A percentile compares a stretch with the other conserved stretches of the same genome.
phyloP scores from a whole-genome alignment of 2,113 vertebrate species.

The Lanius collurio region DNA sequence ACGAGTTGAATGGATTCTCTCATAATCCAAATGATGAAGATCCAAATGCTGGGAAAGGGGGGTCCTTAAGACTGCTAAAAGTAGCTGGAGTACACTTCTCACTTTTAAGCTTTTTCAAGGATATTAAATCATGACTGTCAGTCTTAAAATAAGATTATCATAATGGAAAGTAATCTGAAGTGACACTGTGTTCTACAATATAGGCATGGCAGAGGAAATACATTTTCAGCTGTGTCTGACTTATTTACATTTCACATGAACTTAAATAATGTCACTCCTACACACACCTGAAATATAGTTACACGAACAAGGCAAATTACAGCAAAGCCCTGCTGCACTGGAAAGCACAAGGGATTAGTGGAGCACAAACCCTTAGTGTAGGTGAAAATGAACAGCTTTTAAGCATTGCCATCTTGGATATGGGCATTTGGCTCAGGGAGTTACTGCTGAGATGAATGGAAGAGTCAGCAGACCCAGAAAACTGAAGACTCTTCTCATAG shows the following conservation, averaged over 20 bases:
- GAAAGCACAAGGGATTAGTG: neutral
- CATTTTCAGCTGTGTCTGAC: conserved; percentile 24
- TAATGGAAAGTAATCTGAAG: conserved; percentile 44
- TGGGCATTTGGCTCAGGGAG: neutral
- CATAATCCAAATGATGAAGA: neutral
- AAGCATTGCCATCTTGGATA: neutral
- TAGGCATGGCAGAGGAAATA: conserved; percentile 11
- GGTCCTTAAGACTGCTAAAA: neutral
- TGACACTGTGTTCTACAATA: conserved; percentile 53
- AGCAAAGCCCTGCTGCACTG: neutral
- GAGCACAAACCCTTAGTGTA: neutral
- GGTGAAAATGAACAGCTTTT: neutral
- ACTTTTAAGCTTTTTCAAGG: conserved; percentile 8
- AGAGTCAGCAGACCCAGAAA: neutral
- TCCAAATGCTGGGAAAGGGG: neutral
- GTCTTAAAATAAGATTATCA: conserved; percentile 54
- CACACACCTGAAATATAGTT: neutral
- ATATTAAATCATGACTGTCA: conserved; percentile 41
- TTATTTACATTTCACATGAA: conserved; percentile 68
- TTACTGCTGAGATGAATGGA: neutral
- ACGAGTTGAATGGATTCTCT: neutral
- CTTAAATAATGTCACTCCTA: conserved; percentile 43
- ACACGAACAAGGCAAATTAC: neutral
- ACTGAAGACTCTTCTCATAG: neutral
- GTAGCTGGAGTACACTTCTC: conserved; percentile 4